Evolutionary conservation across 2,888 invertebrate species (phyloP).

Genomic region (Odontocerum albicorne): DNA sequence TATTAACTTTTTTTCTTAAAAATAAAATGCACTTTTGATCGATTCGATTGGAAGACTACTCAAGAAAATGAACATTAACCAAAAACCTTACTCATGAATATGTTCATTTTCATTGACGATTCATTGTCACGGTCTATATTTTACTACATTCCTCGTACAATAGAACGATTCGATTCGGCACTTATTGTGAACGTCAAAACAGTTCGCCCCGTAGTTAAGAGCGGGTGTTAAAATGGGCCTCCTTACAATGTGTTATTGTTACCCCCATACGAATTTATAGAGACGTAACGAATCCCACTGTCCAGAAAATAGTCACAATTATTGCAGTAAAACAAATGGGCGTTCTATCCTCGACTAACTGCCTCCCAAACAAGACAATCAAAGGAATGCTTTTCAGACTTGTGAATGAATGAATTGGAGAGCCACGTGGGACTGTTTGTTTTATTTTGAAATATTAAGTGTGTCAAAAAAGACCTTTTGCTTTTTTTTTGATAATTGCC

Average conservation of each 20-base stretch:
- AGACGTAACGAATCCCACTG: slow-evolving; percentile 30
- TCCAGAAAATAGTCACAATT: slow-evolving; percentile 18
- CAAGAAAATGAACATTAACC: too few species aligned
- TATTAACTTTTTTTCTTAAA: too few species aligned
- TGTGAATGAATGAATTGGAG: slow-evolving; percentile 13
- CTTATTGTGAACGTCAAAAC: slow-evolving; percentile 37
- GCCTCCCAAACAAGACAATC: slow-evolving; percentile 15
- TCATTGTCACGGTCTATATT: too few species aligned
- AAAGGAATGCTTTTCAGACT: slow-evolving; percentile 13
- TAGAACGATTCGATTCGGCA: slow-evolving; percentile 34
- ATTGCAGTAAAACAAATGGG: slow-evolving; percentile 29
- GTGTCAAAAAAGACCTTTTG: not conserved
- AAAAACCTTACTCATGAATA: too few species aligned
- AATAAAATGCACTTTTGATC: too few species aligned
- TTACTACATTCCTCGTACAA: slow-evolving; percentile 28
- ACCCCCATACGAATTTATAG: slow-evolving; percentile 16
- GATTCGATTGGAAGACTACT: too few species aligned
- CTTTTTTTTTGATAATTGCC: too few species aligned
- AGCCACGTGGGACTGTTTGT: slow-evolving; percentile 8
- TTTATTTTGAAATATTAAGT: slow-evolving; percentile 3
- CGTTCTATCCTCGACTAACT: slow-evolving; percentile 12
- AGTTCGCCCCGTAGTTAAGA: slow-evolving; percentile 29
- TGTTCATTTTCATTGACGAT: too few species aligned
- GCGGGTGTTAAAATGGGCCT: slow-evolving; percentile 28
- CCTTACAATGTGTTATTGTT: slow-evolving; percentile 23